Percentiles rank a stretch among this genome's conserved stretches.
Conservation (phyloP, 2,113 vertebrate genomes). For the Ceratotherium simum region DNA sequence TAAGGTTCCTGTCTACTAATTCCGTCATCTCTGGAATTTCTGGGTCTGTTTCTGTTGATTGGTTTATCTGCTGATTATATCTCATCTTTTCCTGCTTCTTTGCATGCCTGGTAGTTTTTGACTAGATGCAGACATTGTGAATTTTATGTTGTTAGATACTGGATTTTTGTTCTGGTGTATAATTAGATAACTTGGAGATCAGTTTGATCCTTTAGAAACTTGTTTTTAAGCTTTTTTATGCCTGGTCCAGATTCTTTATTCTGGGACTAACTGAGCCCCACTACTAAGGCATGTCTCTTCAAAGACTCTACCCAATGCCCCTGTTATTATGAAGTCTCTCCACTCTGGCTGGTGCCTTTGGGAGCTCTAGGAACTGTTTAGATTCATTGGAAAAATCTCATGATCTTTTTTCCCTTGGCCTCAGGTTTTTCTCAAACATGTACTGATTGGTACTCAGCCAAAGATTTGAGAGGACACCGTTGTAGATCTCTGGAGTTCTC, state of each 20-base stretch:
- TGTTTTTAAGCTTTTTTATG: slow-evolving; percentile 1
- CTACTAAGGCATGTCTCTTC: background rate
- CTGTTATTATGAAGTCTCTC: background rate
- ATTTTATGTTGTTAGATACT: background rate
- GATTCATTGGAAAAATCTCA: background rate
- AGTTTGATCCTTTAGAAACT: background rate
- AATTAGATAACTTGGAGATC: background rate
- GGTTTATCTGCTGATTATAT: background rate
- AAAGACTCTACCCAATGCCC: background rate
- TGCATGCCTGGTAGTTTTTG: background rate
- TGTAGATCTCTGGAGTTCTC: background rate
- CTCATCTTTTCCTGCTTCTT: background rate
- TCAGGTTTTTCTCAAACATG: background rate
- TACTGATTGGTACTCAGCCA: background rate
- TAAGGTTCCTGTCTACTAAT: background rate
- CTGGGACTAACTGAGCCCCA: background rate
- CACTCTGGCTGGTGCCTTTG: background rate
- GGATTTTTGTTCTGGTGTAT: background rate
- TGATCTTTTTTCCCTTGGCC: background rate
- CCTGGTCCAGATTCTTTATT: background rate
- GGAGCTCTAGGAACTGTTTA: background rate
- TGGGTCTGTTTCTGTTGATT: background rate
- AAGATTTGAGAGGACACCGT: background rate
- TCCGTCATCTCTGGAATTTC: background rate
- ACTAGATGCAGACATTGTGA: background rate